Evolutionary conservation across 2,888 invertebrate species (phyloP), one percentile per base, ranked within the genome.

Genomic region (Nomada fucata): DNA sequence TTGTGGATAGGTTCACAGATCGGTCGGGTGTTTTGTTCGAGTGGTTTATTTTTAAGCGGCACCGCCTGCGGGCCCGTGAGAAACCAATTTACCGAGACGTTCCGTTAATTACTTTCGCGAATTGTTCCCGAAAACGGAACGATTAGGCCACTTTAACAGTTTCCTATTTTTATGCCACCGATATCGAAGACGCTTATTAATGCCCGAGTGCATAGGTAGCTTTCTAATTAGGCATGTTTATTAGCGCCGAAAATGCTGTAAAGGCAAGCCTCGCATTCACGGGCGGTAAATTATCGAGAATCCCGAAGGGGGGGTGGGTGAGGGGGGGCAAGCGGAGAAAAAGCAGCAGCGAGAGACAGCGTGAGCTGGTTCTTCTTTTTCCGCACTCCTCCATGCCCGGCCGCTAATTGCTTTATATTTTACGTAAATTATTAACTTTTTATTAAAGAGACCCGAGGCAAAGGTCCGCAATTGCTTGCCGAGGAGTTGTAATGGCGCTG

Each of bases 401-500:
- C 44, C 57, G 64, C 65, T 79, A 83, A 83, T 72, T 68, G 74
- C 74, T 79, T 84, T 84, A 76, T 76, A 79, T 78, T 79, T 83
- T 83, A 71, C 57, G 72, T 59, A 79, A 79, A 71, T 84, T 83
- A 83, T 83, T 72, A 83, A 75, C 72, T 75, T 85, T 76, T 79
- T 74, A 65, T 71, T 60, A 60, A 83, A 75, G 69, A 82, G 63
- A 79, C 74, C 67, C 59, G 65, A 63, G 57, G 65, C 70, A 68
- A 68, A 57, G 72, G 76, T 55, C 69, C 71, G 79, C 80, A 83
- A 87, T 87, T 83, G 87, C 78, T 83, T 80, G 67, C 81, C 79
- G 78, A 87, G 83, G 82, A 88, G 79, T 73, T 76, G 85, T 87
- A 88, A 88, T 76, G 83, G 79, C 57, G 76, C 47, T 68, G 79